Evolutionary conservation across 2,888 invertebrate species (phyloP).

Genomic region (Aporophyla nigra): DNA sequence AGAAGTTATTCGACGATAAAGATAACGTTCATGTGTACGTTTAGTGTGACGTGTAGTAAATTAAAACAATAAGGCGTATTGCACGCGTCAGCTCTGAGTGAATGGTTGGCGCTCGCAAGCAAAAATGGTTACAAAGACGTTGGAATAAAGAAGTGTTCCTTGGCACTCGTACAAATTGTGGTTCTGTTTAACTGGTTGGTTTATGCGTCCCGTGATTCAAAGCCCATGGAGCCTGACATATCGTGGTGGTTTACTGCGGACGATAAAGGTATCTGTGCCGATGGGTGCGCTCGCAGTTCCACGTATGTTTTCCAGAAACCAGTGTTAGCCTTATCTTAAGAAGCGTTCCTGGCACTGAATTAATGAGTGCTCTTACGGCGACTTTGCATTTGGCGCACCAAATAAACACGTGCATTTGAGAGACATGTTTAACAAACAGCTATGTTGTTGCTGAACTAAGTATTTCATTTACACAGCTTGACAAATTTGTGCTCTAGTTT

Average conservation of each 20-base stretch:
- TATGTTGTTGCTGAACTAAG: constrained; percentile 14
- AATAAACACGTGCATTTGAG: constrained; percentile 61
- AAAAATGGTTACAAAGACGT: constrained; percentile 72
- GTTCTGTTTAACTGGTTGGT: constrained; percentile 79
- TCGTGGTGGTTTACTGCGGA: constrained; percentile 82
- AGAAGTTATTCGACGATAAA: constrained; percentile 78
- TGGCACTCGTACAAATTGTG: constrained; percentile 67
- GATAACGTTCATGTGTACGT: constrained; percentile 77
- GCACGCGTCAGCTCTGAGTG: constrained; percentile 67
- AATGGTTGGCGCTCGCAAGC: constrained; percentile 65
- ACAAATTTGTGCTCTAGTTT: constrained; percentile 12
- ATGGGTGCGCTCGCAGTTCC: constrained; percentile 67
- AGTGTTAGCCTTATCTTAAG: constrained; percentile 69
- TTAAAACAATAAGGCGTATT: constrained; percentile 81
- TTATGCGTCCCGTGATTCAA: constrained; percentile 80
- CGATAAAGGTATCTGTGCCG: constrained; percentile 82
- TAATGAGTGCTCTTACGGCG: constrained; percentile 68
- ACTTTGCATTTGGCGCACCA: constrained; percentile 62
- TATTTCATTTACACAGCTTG: constrained; percentile 12
- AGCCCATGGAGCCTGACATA: constrained; percentile 83
- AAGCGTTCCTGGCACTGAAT: constrained; percentile 69
- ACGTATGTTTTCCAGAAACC: constrained; percentile 68
- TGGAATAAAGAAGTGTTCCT: constrained; percentile 73
- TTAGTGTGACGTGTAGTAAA: constrained; percentile 79
- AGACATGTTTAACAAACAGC: constrained; percentile 44